Evolutionary conservation across 2,797 vertebrate genomes (phyloP).

Genomic region (Astyanax mexicanus): DNA sequence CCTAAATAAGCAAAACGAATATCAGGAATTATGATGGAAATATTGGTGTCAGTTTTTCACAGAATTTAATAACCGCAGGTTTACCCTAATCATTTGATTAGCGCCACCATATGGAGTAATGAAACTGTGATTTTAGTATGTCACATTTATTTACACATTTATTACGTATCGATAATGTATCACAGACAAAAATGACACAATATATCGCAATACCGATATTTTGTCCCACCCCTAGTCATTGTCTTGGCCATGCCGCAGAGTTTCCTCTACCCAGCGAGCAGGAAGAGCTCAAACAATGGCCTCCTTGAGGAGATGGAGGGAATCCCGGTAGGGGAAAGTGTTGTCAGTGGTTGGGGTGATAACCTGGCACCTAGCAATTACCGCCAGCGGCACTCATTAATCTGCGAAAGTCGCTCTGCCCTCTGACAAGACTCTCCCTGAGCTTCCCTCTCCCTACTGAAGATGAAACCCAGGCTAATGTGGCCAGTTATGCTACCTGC

Average conservation of each 20-base stretch:
- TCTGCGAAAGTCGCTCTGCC: constrained; percentile 48
- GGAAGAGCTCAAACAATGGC: constrained; percentile 53
- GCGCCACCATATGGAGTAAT: no score
- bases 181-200: no score
- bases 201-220: no score
- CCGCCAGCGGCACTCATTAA: constrained; percentile 59
- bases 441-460: constrained; percentile 14
- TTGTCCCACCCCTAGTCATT: no score
- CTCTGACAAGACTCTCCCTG: constrained; percentile 43
- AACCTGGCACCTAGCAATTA: constrained; percentile 64
- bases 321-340: constrained; percentile 42
- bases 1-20: no score
- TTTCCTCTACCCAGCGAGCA: constrained; percentile 19
- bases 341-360: constrained; percentile 61
- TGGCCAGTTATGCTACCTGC: constrained; percentile 29
- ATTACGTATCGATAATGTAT: no score
- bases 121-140: no score
- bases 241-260: constrained; percentile 17
- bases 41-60: no score
- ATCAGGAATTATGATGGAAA: no score
- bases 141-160: no score
- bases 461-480: constrained; percentile 30
- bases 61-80: no score
- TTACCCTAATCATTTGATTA: no score
- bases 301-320: constrained; percentile 53